A percentile compares a stretch with the other conserved stretches of the same genome.
Conservation (phyloP, 2,888 invertebrate genomes). For the Drosophila nigricruria region DNA sequence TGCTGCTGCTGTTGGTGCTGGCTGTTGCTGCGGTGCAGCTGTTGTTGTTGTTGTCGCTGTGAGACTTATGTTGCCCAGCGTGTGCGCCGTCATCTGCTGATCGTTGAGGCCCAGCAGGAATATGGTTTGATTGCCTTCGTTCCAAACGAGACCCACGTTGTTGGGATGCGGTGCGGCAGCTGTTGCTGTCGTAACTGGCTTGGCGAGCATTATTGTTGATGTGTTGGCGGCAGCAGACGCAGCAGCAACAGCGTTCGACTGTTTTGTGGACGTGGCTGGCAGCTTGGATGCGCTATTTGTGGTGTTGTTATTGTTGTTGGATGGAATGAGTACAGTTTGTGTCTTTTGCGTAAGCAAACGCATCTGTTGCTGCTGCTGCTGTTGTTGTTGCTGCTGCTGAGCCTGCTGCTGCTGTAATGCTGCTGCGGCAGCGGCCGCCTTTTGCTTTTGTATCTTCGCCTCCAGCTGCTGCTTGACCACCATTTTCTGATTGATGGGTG, state of each 20-base stretch:
- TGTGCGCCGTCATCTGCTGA: conserved; percentile 84
- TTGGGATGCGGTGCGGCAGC: conserved; percentile 80
- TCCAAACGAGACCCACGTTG: conserved; percentile 88
- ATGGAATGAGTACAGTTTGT: conserved; percentile 87
- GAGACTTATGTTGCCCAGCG: conserved; percentile 80
- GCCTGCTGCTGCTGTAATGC: conserved; percentile 77
- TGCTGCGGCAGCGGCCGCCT: conserved; percentile 84
- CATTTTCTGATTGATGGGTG: conserved; percentile 85
- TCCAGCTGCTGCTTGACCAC: conserved; percentile 89
- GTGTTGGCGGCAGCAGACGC: conserved; percentile 28
- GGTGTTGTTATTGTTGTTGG: conserved; percentile 64
- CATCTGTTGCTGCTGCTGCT: conserved; percentile 72
- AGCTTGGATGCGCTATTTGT: conserved; percentile 52
- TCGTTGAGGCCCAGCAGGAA: conserved; percentile 86
- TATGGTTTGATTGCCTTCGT: conserved; percentile 87
- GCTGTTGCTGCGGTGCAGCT: conserved; percentile 6
- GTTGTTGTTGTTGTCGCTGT: conserved; percentile 71
- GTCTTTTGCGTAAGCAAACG: conserved; percentile 84
- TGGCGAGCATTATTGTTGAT: conserved; percentile 63
- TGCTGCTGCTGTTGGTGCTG: conserved; percentile 3
- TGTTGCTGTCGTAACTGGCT: conserved; percentile 45
- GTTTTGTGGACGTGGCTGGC: conserved; percentile 61
- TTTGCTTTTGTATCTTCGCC: conserved; percentile 88
- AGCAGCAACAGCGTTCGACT: conserved; percentile 31
- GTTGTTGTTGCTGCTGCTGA: conserved; percentile 68